Conservation (phyloP, 2,888 invertebrate species). For the Hypselothyrea guttata region DNA sequence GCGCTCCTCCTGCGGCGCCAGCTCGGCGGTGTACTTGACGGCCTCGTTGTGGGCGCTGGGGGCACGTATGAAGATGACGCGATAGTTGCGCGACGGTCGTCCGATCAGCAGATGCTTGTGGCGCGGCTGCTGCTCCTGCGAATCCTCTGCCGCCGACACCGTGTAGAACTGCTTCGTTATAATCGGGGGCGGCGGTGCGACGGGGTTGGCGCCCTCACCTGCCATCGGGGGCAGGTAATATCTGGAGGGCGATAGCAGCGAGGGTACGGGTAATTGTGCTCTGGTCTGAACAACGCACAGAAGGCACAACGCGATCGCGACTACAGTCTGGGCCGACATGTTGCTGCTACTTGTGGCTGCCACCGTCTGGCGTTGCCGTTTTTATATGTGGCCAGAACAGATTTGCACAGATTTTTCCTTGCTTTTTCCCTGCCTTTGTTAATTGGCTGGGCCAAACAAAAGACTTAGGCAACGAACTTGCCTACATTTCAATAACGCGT, state of each 20-base stretch:
- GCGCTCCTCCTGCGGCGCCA: constrained; percentile 81
- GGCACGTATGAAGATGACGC: constrained; percentile 81
- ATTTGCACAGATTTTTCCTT: constrained; percentile 22
- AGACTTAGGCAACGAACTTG: constrained; percentile 70
- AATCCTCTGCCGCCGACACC: constrained; percentile 80
- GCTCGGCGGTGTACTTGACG: constrained; percentile 73
- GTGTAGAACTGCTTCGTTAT: constrained; percentile 80
- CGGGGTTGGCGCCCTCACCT: constrained; percentile 14
- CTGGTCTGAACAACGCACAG: constrained; percentile 14
- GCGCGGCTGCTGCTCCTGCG: constrained; percentile 51
- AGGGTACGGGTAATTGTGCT: not conserved
- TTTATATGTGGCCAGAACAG: constrained; percentile 24
- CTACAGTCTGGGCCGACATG: constrained; percentile 27
- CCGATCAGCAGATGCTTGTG: constrained; percentile 77
- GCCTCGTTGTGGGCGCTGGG: constrained; percentile 64
- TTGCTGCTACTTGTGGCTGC: constrained; percentile 20
- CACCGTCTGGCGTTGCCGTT: constrained; percentile 9
- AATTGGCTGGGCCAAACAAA: constrained; percentile 54
- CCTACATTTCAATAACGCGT: constrained; percentile 53
- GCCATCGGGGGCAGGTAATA: constrained; percentile 49
- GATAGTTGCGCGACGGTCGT: constrained; percentile 79
- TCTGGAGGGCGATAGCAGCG: constrained; percentile 12
- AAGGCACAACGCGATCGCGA: constrained; percentile 7
- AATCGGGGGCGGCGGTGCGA: constrained; percentile 60
- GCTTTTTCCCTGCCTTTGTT: constrained; percentile 25